Evolutionary conservation across 2,113 vertebrate genomes (phyloP).

Genomic region (Crotalus horridus): DNA sequence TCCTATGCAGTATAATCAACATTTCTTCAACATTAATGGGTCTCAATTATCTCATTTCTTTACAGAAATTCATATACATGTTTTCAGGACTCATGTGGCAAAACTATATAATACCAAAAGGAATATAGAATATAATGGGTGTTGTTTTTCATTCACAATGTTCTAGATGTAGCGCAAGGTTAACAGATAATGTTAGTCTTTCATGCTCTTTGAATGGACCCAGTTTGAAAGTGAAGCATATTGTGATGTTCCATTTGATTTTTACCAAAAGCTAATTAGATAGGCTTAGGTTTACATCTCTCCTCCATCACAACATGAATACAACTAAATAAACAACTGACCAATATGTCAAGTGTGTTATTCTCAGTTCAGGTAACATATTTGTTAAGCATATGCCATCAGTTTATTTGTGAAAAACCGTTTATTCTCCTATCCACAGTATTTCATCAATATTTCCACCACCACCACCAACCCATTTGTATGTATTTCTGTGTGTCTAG

Average conservation of each 20-base stretch:
- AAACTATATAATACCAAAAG: background rate
- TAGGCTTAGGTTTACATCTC: background rate
- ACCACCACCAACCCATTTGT: background rate
- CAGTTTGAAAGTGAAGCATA: background rate
- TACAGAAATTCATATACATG: background rate
- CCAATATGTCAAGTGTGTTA: background rate
- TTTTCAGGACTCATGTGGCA: background rate
- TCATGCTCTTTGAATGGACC: accelerated
- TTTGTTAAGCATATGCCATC: background rate
- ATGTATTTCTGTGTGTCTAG: background rate
- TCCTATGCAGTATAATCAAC: background rate
- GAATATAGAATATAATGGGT: background rate
- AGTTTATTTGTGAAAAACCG: background rate
- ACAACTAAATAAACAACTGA: background rate
- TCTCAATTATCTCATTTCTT: background rate
- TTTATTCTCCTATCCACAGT: accelerated
- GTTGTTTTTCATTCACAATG: constrained; percentile 17
- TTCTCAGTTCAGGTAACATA: background rate
- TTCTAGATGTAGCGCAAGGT: background rate
- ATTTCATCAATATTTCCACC: background rate
- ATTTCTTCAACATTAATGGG: background rate
- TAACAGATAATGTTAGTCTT: background rate
- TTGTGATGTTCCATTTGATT: background rate
- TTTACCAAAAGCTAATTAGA: constrained; percentile 7
- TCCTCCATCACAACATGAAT: background rate